A percentile compares a stretch with the other conserved stretches of the same genome.
phyloP scores from a whole-genome alignment of 2,113 vertebrate species.

The Illadopsis cleaveri region DNA sequence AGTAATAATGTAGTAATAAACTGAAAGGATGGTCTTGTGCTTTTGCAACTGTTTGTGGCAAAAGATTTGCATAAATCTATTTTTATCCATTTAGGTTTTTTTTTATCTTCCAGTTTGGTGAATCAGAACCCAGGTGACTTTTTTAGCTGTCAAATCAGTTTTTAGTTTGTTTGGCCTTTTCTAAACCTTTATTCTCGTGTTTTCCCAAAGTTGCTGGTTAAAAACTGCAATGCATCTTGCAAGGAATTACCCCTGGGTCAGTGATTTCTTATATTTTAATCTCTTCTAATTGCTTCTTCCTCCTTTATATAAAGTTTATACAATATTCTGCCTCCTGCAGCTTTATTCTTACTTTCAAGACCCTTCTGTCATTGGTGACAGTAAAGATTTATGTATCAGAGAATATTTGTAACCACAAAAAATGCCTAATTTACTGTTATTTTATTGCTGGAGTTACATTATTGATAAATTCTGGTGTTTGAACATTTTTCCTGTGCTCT shows the following conservation, averaged over 20 bases:
- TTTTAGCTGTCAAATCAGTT: background rate
- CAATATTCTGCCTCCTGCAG: background rate
- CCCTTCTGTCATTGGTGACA: rapidly evolving
- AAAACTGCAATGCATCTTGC: background rate
- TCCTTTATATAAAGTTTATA: background rate
- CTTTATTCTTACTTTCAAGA: background rate
- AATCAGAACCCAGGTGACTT: background rate
- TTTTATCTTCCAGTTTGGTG: background rate
- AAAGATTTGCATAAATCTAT: background rate
- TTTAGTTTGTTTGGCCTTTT: background rate
- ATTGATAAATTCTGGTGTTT: no score
- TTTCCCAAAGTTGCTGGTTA: background rate
- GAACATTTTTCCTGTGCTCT: background rate
- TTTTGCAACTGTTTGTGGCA: background rate
- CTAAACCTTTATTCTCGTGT: background rate
- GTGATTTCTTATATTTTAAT: background rate
- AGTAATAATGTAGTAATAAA: background rate
- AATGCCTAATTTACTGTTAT: rapidly evolving
- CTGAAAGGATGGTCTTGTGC: background rate
- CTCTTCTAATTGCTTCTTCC: background rate
- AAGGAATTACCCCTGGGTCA: background rate
- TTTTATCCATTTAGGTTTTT: background rate
- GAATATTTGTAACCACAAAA: background rate
- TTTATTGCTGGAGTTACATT: background rate
- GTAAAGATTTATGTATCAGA: rapidly evolving